Evolutionary conservation across 2,113 vertebrate species (phyloP).

Genomic region (Callipepla californica): DNA sequence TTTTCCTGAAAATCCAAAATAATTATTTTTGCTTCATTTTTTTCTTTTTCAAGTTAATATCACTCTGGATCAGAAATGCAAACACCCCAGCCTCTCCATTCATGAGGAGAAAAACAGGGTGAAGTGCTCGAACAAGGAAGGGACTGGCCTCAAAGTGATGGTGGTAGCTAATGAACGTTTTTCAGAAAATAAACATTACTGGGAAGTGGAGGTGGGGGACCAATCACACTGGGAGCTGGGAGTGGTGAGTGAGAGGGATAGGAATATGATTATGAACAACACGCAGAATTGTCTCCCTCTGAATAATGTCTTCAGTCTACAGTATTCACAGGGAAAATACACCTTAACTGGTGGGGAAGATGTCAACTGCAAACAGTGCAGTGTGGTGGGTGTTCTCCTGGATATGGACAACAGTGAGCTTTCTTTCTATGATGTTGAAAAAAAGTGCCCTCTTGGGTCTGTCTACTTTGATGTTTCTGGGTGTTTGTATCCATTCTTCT

Average conservation of each 20-base stretch:
- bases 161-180: not conserved
- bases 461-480: accelerated
- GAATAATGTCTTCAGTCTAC: not conserved
- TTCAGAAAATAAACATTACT: not conserved
- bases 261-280: not conserved
- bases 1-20: not conserved
- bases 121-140: not conserved
- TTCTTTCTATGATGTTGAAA: not conserved
- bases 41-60: not conserved
- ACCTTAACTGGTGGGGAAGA: accelerated
- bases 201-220: not conserved
- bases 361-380: not conserved
- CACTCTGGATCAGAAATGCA: not conserved
- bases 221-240: not conserved
- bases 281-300: accelerated
- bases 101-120: not conserved
- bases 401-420: accelerated
- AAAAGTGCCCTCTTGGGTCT: not conserved
- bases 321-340: not conserved
- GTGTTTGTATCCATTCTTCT: not conserved
- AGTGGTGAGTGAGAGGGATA: not conserved
- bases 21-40: not conserved
- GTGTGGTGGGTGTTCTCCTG: not conserved
- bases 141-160: accelerated
- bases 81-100: not conserved